Evolutionary conservation across 2,113 vertebrate genomes (phyloP), one percentile per base, ranked within the genome.

Genomic region (Riparia riparia): DNA sequence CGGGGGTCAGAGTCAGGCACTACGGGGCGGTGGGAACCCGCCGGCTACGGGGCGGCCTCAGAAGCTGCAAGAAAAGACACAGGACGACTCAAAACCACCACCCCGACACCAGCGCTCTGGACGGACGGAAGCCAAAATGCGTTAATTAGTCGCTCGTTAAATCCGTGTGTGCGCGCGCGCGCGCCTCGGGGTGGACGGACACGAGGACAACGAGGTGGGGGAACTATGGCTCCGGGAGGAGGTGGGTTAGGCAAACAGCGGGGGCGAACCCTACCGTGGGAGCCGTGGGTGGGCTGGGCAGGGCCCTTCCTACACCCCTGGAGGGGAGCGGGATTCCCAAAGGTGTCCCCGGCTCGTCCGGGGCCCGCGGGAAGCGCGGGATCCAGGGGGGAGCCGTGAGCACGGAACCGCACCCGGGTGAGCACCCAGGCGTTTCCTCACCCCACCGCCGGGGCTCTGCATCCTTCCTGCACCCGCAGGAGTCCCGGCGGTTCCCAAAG

Each of bases 11-110:
- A 90, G 47, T 95, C 93, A 96, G 97, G 98, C 98, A 97, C 45
- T 96, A 91, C 49, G 69, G 81, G 94, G 84, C 51, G 90, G 95
- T 51, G 95, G 93, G 71, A 45, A 53, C 47, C 93, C 93, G 80
- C 93, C 93, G 39, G 83, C 68, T 83, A 96, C 54, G 68, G 89
- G 86, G 86, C 24, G 71, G 71, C 94, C 95, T 97, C 95, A 95
- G 95, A 96, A 95, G 95, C 95, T 97, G 93, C 87, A 87, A 97
- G 96, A 54, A 96, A 94, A 95, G 87, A 97, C 96, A 96, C 39
- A 92, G 82, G 57, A 63, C 20, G 25, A 9, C 8, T 95, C 54
- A 57, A 66, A 66, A 9, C 32, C 25, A 4, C 31, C 82, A 13
- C 13, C 71, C 71, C 44, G 1, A 6, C 44, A 3, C 1, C 53